Evolutionary conservation across 2,888 invertebrate species (phyloP).

Genomic region (Xanthia icteritia): DNA sequence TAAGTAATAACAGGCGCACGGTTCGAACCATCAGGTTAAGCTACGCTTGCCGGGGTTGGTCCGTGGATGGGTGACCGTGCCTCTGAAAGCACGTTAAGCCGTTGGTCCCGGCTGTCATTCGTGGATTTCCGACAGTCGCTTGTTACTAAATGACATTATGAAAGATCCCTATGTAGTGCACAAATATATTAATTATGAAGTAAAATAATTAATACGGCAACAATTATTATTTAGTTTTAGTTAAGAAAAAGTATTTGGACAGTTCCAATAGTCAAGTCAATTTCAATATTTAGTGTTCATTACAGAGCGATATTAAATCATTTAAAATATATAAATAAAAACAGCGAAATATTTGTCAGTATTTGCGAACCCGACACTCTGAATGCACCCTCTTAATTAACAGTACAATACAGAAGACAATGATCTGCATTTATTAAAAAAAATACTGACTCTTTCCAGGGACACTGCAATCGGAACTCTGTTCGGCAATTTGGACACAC

Average conservation of each 20-base stretch:
- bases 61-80: too few relatives aligned
- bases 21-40: too few relatives aligned
- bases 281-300: too few relatives aligned
- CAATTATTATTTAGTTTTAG: background rate
- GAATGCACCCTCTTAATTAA: background rate
- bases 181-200: background rate
- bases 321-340: background rate
- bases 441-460: background rate
- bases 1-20: too few relatives aligned
- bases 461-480: background rate
- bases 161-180: background rate
- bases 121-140: too few relatives aligned
- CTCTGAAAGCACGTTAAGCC: too few relatives aligned
- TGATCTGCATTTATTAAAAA: too few relatives aligned
- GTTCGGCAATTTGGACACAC: background rate
- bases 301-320: background rate
- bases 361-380: background rate
- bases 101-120: too few relatives aligned
- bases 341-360: background rate
- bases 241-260: background rate
- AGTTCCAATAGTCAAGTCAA: background rate
- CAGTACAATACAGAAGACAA: background rate
- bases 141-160: too few relatives aligned
- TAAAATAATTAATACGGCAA: background rate
- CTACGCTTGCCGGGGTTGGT: too few relatives aligned